Evolutionary conservation across 2,888 invertebrate genomes (phyloP).

Genomic region (Dolichomitus sp.): DNA sequence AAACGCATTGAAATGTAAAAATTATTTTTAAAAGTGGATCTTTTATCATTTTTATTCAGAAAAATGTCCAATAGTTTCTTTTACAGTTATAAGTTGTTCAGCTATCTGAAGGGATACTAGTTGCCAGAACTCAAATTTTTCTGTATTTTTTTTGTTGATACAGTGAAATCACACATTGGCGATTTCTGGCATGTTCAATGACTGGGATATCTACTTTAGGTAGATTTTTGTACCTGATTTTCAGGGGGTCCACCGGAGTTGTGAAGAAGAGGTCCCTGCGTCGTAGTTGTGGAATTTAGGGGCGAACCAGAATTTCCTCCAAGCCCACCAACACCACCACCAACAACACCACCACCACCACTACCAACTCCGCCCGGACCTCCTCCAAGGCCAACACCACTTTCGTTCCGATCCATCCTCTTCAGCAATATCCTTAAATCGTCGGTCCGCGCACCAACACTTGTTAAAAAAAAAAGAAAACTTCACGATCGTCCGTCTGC

Average conservation of each 20-base stretch:
- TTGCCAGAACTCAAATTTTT: too few relatives aligned
- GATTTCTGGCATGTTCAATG: not conserved
- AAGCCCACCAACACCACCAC: conserved; percentile 61
- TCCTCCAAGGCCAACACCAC: conserved; percentile 72
- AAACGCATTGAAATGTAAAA: too few relatives aligned
- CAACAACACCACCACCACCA: conserved; percentile 68
- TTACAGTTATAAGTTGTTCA: too few relatives aligned
- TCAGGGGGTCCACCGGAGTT: conserved; percentile 78
- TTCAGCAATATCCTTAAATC: conserved; percentile 10
- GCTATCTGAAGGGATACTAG: too few relatives aligned
- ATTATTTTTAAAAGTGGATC: too few relatives aligned
- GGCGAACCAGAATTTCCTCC: conserved; percentile 78
- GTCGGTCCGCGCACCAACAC: conserved; percentile 11
- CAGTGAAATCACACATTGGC: not conserved
- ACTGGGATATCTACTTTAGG: not conserved
- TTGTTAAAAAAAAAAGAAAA: conserved; percentile 29
- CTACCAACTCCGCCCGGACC: conserved; percentile 43
- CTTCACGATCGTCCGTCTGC: conserved; percentile 6
- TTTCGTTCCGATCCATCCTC: conserved; percentile 79
- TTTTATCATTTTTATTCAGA: too few relatives aligned
- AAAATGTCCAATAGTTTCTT: too few relatives aligned
- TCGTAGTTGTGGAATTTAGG: conserved; percentile 76
- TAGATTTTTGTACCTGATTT: conserved; percentile 75
- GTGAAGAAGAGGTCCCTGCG: conserved; percentile 76
- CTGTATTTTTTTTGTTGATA: too few relatives aligned